A percentile compares a stretch with the other conserved stretches of the same genome.
Evolutionary conservation across 2,113 vertebrate species (phyloP).

Genomic region (Dromiciops gliroides): DNA sequence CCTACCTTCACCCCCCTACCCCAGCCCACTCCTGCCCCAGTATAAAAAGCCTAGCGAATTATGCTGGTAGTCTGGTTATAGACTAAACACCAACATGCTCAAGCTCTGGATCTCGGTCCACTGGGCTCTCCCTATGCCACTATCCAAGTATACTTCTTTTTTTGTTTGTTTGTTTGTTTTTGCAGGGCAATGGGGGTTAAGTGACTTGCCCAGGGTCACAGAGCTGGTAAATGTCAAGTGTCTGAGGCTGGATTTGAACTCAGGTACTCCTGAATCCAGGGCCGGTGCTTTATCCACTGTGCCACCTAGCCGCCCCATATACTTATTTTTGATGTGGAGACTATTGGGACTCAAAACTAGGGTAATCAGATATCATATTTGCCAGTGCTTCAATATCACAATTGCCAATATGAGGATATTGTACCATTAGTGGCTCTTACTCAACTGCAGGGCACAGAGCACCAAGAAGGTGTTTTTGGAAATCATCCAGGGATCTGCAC

Average conservation of each 20-base stretch:
- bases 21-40: too few relatives aligned
- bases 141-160: neutral
- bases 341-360: neutral
- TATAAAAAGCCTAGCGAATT: neutral
- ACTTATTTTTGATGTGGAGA: neutral
- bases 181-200: too few relatives aligned
- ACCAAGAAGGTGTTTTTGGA: neutral
- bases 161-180: too few relatives aligned
- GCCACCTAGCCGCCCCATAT: too few relatives aligned
- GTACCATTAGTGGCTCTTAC: neutral
- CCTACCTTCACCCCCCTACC: neutral
- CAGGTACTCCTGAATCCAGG: too few relatives aligned
- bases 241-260: too few relatives aligned
- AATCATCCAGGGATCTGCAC: neutral
- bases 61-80: neutral
- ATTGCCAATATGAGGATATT: neutral
- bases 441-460: neutral
- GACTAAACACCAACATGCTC: neutral
- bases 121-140: neutral
- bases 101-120: neutral
- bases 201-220: too few relatives aligned
- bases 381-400: neutral
- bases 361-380: neutral
- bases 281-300: too few relatives aligned
- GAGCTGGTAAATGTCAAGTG: too few relatives aligned